phyloP scores from a whole-genome alignment of 1,140 invertebrate species.

The Episyrphus balteatus region DNA sequence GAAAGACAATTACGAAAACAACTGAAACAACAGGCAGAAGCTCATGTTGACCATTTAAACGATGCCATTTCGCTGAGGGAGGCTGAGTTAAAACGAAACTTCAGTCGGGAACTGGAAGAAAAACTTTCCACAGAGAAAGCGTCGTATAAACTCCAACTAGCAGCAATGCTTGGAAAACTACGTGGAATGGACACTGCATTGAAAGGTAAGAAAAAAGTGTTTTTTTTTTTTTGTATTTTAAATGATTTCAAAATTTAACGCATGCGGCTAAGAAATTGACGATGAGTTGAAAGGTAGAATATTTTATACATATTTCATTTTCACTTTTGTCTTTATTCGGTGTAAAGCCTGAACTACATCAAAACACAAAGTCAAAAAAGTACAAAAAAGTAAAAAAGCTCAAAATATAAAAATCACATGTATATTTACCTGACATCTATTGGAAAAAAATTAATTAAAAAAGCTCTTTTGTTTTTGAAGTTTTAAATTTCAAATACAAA shows the following conservation, averaged over 20 bases:
- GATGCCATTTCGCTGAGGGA: conserved; percentile 62
- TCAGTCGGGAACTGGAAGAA: conserved; percentile 57
- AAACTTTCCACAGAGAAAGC: conserved; percentile 55
- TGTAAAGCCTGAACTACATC: no score
- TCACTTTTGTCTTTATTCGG: no score
- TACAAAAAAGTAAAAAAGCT: no score
- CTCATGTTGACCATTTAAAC: conserved; percentile 70
- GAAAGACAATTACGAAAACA: conserved; percentile 65
- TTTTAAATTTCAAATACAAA: no score
- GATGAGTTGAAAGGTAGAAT: conserved; percentile 35
- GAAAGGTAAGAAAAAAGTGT: conserved; percentile 57
- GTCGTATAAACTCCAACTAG: conserved; percentile 65
- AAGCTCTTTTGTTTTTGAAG: no score
- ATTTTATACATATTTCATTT: no score
- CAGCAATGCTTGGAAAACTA: conserved; percentile 67
- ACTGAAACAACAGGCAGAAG: conserved; percentile 66
- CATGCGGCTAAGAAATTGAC: conserved; percentile 38
- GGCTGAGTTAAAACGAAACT: conserved; percentile 51
- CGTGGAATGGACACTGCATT: conserved; percentile 80
- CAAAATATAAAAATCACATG: no score
- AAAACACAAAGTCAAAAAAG: no score
- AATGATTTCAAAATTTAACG: no score
- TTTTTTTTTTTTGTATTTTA: no score
- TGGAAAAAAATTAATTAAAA: no score
- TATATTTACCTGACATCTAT: no score